A percentile compares a stretch with the other conserved stretches of the same genome.
phyloP scores from a whole-genome alignment of 2,113 vertebrate genomes.

The Pterophyllum scalare region DNA sequence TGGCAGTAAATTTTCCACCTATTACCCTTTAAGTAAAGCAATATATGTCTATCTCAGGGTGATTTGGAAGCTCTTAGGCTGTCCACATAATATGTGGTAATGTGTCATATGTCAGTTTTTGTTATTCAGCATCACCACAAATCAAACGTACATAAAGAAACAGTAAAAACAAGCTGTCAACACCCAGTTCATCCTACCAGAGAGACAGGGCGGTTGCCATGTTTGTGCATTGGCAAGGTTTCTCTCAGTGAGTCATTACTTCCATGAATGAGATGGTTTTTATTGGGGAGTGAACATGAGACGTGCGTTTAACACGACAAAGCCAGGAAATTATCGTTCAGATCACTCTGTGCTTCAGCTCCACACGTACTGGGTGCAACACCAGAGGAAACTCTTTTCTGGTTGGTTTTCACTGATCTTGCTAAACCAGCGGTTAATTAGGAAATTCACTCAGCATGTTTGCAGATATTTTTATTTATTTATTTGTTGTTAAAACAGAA shows the following conservation, averaged over 20 bases:
- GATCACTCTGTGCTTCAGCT: not conserved
- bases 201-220: not conserved
- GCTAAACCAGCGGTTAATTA: not conserved
- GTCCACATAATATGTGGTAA: not conserved
- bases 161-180: not conserved
- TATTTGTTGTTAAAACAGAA: not conserved
- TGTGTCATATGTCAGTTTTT: not conserved
- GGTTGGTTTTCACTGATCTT: not conserved
- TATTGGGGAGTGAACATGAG: not conserved
- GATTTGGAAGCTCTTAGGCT: not conserved
- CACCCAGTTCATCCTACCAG: not conserved
- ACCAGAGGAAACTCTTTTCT: not conserved
- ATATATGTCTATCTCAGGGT: not conserved
- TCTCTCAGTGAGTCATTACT: conserved; percentile 12
- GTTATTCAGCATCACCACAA: not conserved
- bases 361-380: not conserved
- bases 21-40: too few species aligned
- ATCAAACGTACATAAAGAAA: not conserved
- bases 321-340: conserved; percentile 10
- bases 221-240: not conserved
- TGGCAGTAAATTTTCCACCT: not conserved
- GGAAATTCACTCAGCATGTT: not conserved
- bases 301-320: not conserved
- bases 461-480: too few species aligned
- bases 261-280: not conserved